phyloP scores from a whole-genome alignment of 2,113 vertebrate species.

The Verasper variegatus region DNA sequence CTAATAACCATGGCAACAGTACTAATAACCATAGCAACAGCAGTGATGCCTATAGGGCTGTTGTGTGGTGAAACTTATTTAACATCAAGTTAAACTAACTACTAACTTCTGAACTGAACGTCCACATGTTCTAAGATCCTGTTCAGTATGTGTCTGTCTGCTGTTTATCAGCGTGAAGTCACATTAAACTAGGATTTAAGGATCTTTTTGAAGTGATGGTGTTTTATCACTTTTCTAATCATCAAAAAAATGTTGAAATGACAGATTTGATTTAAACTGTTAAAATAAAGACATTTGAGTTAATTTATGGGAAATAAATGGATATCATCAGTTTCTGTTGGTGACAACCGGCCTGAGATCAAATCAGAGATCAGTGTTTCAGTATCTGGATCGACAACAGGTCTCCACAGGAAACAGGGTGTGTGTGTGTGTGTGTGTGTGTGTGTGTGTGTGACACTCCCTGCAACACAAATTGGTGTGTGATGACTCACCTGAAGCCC shows the following conservation, averaged over 20 bases:
- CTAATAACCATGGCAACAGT: background rate
- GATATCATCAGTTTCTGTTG: no score
- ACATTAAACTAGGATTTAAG: no score
- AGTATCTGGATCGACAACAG: slow-evolving; percentile 7
- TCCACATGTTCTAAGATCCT: no score
- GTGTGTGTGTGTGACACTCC: slow-evolving; percentile 40
- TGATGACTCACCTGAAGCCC: slow-evolving; percentile 39
- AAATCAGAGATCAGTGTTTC: background rate
- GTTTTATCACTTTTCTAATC: no score
- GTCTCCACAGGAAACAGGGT: slow-evolving; percentile 37
- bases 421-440: slow-evolving; percentile 27
- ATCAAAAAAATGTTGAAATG: no score
- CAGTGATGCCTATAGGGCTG: background rate
- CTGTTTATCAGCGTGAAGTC: no score
- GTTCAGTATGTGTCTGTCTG: no score
- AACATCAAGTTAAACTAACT: background rate
- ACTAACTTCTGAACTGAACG: background rate
- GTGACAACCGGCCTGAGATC: no score
- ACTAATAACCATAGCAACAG: slow-evolving; percentile 1
- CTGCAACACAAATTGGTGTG: slow-evolving; percentile 15
- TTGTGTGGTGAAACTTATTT: background rate
- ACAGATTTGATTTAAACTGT: no score
- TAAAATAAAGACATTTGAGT: no score
- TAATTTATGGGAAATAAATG: no score
- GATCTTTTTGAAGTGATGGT: no score